phyloP scores from a whole-genome alignment of 2,888 invertebrate genomes.

The Sialis fuliginosa region DNA sequence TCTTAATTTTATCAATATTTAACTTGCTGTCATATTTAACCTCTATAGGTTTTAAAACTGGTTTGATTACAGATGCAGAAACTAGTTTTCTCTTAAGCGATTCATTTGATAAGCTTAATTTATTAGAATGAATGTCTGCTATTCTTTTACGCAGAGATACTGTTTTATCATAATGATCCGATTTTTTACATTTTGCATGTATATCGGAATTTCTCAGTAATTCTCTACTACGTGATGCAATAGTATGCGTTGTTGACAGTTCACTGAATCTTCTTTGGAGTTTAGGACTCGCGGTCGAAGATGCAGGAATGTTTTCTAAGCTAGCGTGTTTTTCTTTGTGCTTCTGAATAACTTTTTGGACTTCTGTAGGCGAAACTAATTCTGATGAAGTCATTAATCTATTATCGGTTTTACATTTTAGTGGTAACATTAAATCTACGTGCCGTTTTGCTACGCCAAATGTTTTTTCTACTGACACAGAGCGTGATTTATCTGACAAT shows the following conservation, averaged over 20 bases:
- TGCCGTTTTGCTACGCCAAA: constrained; percentile 35
- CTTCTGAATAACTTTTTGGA: constrained; percentile 29
- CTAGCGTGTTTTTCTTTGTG: constrained; percentile 18
- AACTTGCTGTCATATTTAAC: constrained; percentile 5
- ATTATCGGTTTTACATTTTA: not conserved
- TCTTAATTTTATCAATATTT: constrained; percentile 9
- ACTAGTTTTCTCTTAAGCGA: not conserved
- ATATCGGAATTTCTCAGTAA: constrained; percentile 10
- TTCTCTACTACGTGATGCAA: constrained; percentile 11
- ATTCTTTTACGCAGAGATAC: not conserved
- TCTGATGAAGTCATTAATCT: constrained; percentile 31
- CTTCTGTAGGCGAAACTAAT: constrained; percentile 38
- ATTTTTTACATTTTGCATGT: constrained; percentile 5
- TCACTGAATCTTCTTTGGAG: not conserved
- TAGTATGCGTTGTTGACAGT: not conserved
- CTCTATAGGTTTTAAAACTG: constrained; percentile 3
- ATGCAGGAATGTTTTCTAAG: not conserved
- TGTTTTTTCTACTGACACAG: constrained; percentile 35
- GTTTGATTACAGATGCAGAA: not conserved
- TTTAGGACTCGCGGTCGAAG: not conserved
- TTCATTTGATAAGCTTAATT: not conserved
- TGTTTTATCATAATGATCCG: not conserved
- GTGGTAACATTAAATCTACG: constrained; percentile 23
- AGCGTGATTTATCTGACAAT: constrained; percentile 12
- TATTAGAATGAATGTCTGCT: not conserved